Percentiles rank a stretch among this genome's conserved stretches.
Conservation (phyloP, 2,797 vertebrate species). For the Champsocephalus gunnari region DNA sequence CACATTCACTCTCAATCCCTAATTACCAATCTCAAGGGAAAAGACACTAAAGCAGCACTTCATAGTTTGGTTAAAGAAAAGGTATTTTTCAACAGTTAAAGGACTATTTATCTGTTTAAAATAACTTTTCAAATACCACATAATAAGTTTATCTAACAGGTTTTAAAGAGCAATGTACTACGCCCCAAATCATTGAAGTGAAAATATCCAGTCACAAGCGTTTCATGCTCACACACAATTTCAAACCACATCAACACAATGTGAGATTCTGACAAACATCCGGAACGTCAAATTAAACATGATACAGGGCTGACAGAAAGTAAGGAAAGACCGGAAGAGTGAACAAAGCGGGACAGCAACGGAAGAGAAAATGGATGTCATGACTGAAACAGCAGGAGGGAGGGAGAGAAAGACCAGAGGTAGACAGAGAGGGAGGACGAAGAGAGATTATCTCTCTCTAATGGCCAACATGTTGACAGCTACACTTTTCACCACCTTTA, state of each 20-base stretch:
- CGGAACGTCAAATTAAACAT: background rate
- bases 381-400: conserved; percentile 16
- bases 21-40: conserved; percentile 53
- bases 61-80: conserved; percentile 44
- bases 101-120: background rate
- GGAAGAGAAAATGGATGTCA: conserved; percentile 18
- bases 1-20: conserved; percentile 46
- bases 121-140: background rate
- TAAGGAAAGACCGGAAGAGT: background rate
- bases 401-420: conserved; percentile 58
- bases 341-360: background rate
- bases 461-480: conserved; percentile 77
- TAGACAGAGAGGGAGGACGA: conserved; percentile 54
- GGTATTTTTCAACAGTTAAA: conserved; percentile 49
- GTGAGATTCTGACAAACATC: too few relatives aligned
- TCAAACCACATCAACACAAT: too few relatives aligned
- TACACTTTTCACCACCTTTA: conserved; percentile 75
- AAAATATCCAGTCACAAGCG: background rate
- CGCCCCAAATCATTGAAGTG: background rate
- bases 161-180: background rate
- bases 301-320: background rate
- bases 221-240: too few relatives aligned
- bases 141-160: background rate
- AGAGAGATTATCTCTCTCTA: conserved; percentile 77
- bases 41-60: conserved; percentile 60